Percentiles rank a stretch among this genome's conserved stretches.
These are phyloP conservation scores for Liolophura sinensis DNA, from an alignment of 1,140 invertebrate genomes.

Conservation along the genomic window DNA sequence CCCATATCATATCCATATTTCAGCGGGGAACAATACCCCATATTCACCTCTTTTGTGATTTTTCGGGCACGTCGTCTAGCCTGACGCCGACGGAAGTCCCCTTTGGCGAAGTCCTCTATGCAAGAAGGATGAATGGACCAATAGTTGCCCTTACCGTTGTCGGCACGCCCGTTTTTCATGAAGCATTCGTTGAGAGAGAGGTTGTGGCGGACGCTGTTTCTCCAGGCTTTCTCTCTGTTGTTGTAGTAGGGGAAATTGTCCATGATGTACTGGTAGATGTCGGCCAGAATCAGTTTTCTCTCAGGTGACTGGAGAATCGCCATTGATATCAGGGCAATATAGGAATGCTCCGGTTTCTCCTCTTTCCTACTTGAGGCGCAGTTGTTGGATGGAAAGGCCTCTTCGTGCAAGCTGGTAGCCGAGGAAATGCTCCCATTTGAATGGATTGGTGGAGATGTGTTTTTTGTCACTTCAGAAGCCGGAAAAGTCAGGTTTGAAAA, in stretches of 20 bases:
- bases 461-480: no score
- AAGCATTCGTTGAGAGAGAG: conserved; percentile 97
- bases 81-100: conserved; percentile 91
- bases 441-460: no score
- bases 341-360: conserved; percentile 65
- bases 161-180: conserved; percentile 81
- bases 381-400: no score
- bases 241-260: conserved; percentile 65
- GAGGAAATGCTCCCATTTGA: no score
- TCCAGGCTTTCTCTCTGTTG: conserved; percentile 71
- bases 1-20: conserved; percentile 18
- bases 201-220: conserved; percentile 70
- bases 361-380: no score
- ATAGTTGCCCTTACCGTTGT: conserved; percentile 94
- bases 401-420: no score
- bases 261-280: conserved; percentile 61
- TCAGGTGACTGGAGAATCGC: conserved; percentile 69
- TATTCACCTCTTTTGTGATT: conserved; percentile 17
- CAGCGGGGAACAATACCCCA: neutral
- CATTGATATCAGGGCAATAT: conserved; percentile 71
- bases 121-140: conserved; percentile 98
- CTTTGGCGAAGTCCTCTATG: conserved; percentile 89
- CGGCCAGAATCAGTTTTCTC: conserved; percentile 58
- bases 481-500: no score
- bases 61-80: conserved; percentile 71